Percentiles rank a stretch among this genome's conserved stretches.
phyloP scores from a whole-genome alignment of 2,113 vertebrate genomes.

The Athene cunicularia region DNA sequence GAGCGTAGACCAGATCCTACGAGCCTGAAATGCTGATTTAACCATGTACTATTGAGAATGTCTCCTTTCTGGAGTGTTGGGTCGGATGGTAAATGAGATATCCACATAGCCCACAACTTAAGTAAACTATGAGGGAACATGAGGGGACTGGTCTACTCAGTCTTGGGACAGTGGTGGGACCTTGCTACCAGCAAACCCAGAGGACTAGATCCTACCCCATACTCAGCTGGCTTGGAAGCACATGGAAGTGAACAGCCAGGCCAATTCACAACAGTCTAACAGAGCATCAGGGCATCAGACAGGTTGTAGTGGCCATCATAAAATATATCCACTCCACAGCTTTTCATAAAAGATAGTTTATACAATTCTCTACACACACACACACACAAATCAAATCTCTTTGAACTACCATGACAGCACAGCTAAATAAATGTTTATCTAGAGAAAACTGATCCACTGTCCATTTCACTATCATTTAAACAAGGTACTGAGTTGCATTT shows the following conservation, averaged over 20 bases:
- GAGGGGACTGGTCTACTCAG: not conserved
- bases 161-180: not conserved
- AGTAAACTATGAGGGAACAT: not conserved
- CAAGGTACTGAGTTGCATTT: not conserved
- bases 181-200: not conserved
- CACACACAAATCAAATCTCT: not conserved
- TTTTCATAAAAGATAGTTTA: not conserved
- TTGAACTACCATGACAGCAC: not conserved
- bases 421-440: not conserved
- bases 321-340: not conserved
- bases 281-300: not conserved
- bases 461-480: not conserved
- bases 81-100: not conserved
- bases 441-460: not conserved
- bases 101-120: not conserved
- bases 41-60: not conserved
- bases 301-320: not conserved
- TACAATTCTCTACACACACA: not conserved
- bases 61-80: not conserved
- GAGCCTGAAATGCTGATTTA: not conserved
- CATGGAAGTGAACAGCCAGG: rapidly evolving
- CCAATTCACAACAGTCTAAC: not conserved
- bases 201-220: not conserved
- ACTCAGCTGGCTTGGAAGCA: not conserved
- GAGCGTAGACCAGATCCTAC: not conserved